Evolutionary conservation across 2,113 vertebrate species (phyloP).

Genomic region (Typhlomys cinereus): DNA sequence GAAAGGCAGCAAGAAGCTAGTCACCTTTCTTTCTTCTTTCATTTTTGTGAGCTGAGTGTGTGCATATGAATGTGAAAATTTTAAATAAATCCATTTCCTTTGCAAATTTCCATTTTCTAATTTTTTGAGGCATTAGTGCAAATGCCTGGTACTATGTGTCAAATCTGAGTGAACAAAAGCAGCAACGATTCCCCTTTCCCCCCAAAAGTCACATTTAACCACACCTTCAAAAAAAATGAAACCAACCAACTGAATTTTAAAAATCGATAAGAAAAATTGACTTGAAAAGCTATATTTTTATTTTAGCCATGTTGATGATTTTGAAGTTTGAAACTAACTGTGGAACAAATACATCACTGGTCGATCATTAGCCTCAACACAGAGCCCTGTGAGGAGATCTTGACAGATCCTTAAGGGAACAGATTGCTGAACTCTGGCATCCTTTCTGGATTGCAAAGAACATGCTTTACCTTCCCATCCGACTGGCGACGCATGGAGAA

Average conservation of each 20-base stretch:
- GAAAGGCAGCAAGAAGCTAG: background rate
- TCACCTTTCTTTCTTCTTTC: too few relatives aligned
- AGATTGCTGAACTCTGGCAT: slow-evolving; percentile 1
- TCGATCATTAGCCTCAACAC: background rate
- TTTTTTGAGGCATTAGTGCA: background rate
- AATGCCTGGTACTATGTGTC: background rate
- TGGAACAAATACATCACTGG: background rate
- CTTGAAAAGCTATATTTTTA: background rate
- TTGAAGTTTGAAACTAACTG: slow-evolving; percentile 23
- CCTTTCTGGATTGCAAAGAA: slow-evolving; percentile 15
- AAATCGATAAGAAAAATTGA: background rate
- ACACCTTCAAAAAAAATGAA: slow-evolving; percentile 33
- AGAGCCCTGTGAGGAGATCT: background rate
- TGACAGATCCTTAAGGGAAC: background rate
- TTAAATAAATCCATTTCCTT: background rate
- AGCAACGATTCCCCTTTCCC: too few relatives aligned
- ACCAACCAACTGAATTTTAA: background rate
- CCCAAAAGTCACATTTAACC: background rate
- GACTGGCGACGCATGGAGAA: slow-evolving; percentile 2
- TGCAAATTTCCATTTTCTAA: background rate
- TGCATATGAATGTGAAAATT: background rate
- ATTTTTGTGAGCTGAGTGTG: too few relatives aligned
- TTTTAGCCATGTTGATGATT: background rate
- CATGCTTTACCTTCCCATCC: background rate
- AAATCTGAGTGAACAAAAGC: background rate